Base-by-base conservation (phyloP, 2,797 vertebrate species). In the Aplochiton taeniatus region DNA sequence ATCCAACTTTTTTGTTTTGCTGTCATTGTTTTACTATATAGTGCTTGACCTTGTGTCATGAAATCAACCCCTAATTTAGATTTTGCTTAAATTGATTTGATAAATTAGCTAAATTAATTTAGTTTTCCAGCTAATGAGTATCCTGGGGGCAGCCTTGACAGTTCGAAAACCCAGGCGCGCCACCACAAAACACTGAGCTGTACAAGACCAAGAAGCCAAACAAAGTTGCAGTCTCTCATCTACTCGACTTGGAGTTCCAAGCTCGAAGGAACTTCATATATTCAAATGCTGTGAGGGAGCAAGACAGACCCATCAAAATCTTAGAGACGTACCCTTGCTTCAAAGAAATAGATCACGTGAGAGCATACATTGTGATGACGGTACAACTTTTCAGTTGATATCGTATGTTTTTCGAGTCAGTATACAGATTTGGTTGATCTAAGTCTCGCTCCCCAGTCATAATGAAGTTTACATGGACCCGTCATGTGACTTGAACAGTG, bases 191-290 rank as follows among this genome's bases (percentile, higher is more conserved):
- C 75, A 14, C 75, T 81, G 72, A 81, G 64, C 72, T 78, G 42
- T 82, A n/a, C 70, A 73, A 72, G 65, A 52, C 58, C 16, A 73
- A 77, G 41, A 81, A 79, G 50, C 72, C 68, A 46, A 83, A 83
- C 63, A 80, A 78, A 74, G 63, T 58, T 65, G 68, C 42, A 1
- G 43, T 85, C 14, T 59, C 73, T 31, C 61, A 81, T 19, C 52
- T 84, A 12, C 68, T 78, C 66, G 56, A 79, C 71, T 44, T 75
- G 16, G 71, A 83, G 47, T 79, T 74, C 43, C 20, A 75, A 42
- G 49, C 61, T 9, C 41, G 72, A 72, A 58, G 67, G 67, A 0
- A 14, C 54, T 83, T 83, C 20, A 85, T 81, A 18, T 41, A 55
- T 64, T 71, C 71, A 46, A 53, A 81, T 64, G 13, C 17, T 14